Evolutionary conservation across 2,888 invertebrate species (phyloP).

Genomic region (Nephrotoma appendiculata): DNA sequence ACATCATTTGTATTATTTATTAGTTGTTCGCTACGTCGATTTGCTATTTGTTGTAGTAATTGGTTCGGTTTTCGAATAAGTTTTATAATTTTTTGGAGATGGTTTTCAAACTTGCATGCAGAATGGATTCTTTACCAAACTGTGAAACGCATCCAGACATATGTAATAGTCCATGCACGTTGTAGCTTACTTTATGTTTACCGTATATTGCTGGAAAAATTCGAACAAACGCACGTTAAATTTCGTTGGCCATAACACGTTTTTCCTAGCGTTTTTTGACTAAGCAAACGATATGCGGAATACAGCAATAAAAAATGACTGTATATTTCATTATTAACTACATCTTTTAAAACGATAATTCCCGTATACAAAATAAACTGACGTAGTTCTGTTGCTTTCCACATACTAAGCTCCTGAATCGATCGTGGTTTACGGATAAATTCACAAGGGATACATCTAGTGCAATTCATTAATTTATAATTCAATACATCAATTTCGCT

Average conservation of each 20-base stretch:
- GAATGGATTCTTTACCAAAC: not conserved
- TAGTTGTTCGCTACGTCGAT: not conserved
- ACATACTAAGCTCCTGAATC: slow-evolving; percentile 7
- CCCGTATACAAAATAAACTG: slow-evolving; percentile 12
- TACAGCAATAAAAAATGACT: too few species aligned
- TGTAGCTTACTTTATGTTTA: not conserved
- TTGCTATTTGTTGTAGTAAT: not conserved
- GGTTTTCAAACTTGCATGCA: not conserved
- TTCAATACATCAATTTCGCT: not conserved
- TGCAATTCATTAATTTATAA: not conserved
- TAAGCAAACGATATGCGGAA: slow-evolving; percentile 1
- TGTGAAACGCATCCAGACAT: not conserved
- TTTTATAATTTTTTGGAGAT: not conserved
- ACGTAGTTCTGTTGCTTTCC: slow-evolving; percentile 11
- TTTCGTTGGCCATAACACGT: not conserved
- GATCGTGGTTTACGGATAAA: slow-evolving; percentile 11
- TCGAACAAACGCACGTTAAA: not conserved
- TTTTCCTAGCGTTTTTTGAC: not conserved
- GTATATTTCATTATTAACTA: slow-evolving; percentile 3
- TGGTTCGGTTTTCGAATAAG: not conserved
- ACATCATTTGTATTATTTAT: not conserved
- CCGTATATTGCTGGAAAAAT: not conserved
- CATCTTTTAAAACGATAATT: slow-evolving; percentile 12
- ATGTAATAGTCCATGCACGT: not conserved
- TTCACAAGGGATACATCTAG: slow-evolving; percentile 9